Conservation (phyloP, 2,888 invertebrate genomes). For the Caenorhabditis sp. region DNA sequence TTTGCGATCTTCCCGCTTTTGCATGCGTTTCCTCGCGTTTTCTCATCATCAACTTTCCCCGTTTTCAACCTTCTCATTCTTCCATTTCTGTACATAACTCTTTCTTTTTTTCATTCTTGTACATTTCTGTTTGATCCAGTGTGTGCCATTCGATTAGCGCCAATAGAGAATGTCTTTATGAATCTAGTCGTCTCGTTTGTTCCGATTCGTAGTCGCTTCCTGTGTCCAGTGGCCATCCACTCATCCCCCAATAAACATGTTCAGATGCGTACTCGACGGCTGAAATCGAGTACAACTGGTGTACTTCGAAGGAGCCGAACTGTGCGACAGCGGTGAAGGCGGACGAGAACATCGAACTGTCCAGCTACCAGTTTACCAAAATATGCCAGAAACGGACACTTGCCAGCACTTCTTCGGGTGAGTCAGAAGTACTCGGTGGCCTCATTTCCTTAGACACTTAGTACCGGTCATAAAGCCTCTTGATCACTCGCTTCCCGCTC, state of each 20-base stretch:
- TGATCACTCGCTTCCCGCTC: slow-evolving; percentile 6
- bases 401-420: slow-evolving; percentile 72
- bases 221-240: not conserved
- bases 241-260: slow-evolving; percentile 63
- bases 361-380: slow-evolving; percentile 70
- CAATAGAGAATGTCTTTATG: slow-evolving; percentile 9
- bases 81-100: slow-evolving; percentile 56
- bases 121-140: slow-evolving; percentile 38
- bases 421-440: not conserved
- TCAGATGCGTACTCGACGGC: slow-evolving; percentile 95
- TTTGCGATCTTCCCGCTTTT: slow-evolving; percentile 21
- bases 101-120: slow-evolving; percentile 15
- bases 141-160: slow-evolving; percentile 42
- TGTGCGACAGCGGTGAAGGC: slow-evolving; percentile 65
- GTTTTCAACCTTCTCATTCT: not conserved
- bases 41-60: slow-evolving; percentile 4
- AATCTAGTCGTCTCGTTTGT: not conserved
- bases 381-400: slow-evolving; percentile 70
- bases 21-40: slow-evolving; percentile 23
- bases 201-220: not conserved
- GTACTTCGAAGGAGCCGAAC: slow-evolving; percentile 62
- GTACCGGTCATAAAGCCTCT: slow-evolving; percentile 4
- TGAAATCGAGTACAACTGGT: slow-evolving; percentile 73
- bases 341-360: slow-evolving; percentile 69
- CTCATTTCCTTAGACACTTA: not conserved